Evolutionary conservation across 1,140 invertebrate species (phyloP).

Genomic region (Drosophila sproati): DNA sequence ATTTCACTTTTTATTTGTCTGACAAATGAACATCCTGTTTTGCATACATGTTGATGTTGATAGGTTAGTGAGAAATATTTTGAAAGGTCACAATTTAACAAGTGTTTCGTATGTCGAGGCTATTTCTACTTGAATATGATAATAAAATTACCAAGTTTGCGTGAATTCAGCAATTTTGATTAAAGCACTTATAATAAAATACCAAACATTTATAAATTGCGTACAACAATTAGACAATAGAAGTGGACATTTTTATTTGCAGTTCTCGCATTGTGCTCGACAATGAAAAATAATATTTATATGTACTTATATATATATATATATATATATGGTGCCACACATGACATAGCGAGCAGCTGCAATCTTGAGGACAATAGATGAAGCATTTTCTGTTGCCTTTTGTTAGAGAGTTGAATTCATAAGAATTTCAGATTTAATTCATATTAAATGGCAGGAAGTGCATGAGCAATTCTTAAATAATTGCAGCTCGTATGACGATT

Average conservation of each 20-base stretch:
- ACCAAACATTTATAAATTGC: slow-evolving; percentile 25
- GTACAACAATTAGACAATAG: slow-evolving; percentile 33
- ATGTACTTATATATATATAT: slow-evolving; percentile 2
- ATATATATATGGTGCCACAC: not conserved
- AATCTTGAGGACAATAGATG: slow-evolving; percentile 41
- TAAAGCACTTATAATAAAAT: slow-evolving; percentile 34
- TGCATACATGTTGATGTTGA: slow-evolving; percentile 27
- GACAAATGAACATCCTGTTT: slow-evolving; percentile 35
- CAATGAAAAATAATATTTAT: slow-evolving; percentile 36
- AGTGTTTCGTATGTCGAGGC: slow-evolving; percentile 3
- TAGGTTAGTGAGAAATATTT: slow-evolving; percentile 22
- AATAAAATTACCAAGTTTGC: slow-evolving; percentile 6
- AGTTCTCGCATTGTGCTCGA: slow-evolving; percentile 43
- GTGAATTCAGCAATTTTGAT: slow-evolving; percentile 30
- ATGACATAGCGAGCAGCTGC: slow-evolving; percentile 22
- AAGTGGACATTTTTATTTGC: slow-evolving; percentile 38
- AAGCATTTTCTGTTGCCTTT: slow-evolving; percentile 31
- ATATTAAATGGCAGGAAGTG: slow-evolving; percentile 73
- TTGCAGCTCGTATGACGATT: slow-evolving; percentile 45
- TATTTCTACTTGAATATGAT: slow-evolving; percentile 2
- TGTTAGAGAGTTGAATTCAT: slow-evolving; percentile 52
- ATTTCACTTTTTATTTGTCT: slow-evolving; percentile 36
- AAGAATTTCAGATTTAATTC: slow-evolving; percentile 76
- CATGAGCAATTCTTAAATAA: slow-evolving; percentile 58
- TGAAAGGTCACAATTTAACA: slow-evolving; percentile 7